Conservation (phyloP, 2,113 vertebrate species). For the Dolichallabes microphthalmus region DNA sequence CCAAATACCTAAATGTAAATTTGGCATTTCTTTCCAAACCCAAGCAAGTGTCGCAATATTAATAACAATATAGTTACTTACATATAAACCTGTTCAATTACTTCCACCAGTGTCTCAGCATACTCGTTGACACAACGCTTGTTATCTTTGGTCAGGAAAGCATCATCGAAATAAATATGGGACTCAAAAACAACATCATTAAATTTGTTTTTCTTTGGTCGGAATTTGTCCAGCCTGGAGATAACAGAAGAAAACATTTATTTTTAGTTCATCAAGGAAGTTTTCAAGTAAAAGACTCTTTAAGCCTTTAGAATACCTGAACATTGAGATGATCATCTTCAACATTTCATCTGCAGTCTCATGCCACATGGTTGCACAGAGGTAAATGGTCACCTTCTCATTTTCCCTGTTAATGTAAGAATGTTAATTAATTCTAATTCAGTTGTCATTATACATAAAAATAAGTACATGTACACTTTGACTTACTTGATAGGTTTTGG, state of each 20-base stretch:
- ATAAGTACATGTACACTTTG: background rate
- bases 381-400: constrained; percentile 36
- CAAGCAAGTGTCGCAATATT: background rate
- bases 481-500: background rate
- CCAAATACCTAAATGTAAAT: too few species aligned
- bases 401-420: background rate
- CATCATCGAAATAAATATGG: constrained; percentile 53
- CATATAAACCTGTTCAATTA: constrained; percentile 46
- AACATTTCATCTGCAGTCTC: constrained; percentile 71
- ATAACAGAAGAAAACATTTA: background rate
- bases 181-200: constrained; percentile 39
- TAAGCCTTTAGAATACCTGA: constrained; percentile 63
- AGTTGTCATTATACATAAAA: background rate
- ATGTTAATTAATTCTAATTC: background rate
- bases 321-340: constrained; percentile 73
- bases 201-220: constrained; percentile 44
- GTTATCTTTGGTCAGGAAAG: constrained; percentile 33
- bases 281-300: background rate
- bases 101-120: constrained; percentile 42
- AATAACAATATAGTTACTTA: constrained; percentile 13
- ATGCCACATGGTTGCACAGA: constrained; percentile 76
- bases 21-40: background rate
- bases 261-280: background rate
- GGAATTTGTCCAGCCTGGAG: constrained; percentile 67
- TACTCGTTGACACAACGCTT: constrained; percentile 42